Percentiles rank a stretch among this genome's conserved stretches.
Conservation (phyloP, 2,888 invertebrate species). For the Phalangium opilio region DNA sequence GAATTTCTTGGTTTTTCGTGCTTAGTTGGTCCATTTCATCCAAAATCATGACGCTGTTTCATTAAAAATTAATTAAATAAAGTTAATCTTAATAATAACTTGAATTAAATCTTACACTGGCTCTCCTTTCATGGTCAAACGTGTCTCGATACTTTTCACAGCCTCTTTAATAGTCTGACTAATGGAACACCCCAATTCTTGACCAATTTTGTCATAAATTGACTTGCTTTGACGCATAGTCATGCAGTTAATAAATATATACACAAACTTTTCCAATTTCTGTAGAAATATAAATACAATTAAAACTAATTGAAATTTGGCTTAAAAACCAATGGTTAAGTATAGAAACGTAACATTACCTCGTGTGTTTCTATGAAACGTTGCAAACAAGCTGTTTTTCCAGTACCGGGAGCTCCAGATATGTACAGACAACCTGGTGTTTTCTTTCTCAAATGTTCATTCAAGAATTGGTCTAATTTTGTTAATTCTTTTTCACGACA, state of each 20-base stretch:
- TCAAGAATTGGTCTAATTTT: slow-evolving; percentile 51
- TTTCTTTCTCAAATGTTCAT: slow-evolving; percentile 44
- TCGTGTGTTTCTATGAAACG: slow-evolving; percentile 51
- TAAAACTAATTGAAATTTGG: no score
- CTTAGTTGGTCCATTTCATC: slow-evolving; percentile 93
- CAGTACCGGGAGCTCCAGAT: slow-evolving; percentile 94
- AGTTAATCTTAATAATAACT: slow-evolving; percentile 1
- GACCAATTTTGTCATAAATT: slow-evolving; percentile 60
- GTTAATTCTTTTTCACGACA: slow-evolving; percentile 12
- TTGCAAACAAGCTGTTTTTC: slow-evolving; percentile 77
- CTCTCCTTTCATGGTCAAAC: slow-evolving; percentile 47
- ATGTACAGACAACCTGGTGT: slow-evolving; percentile 73
- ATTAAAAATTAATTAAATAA: background rate
- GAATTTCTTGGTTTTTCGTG: slow-evolving; percentile 54
- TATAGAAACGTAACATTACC: slow-evolving; percentile 34
- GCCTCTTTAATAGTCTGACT: slow-evolving; percentile 44
- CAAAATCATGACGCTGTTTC: slow-evolving; percentile 50
- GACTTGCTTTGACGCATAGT: slow-evolving; percentile 64
- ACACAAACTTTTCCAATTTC: slow-evolving; percentile 36
- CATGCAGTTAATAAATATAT: slow-evolving; percentile 73
- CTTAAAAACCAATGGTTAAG: no score
- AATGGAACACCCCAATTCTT: slow-evolving; percentile 47
- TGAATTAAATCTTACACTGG: slow-evolving; percentile 41
- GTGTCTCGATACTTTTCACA: slow-evolving; percentile 49
- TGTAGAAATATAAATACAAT: background rate